Percentiles rank a stretch among this genome's conserved stretches.
phyloP scores from a whole-genome alignment of 2,797 vertebrate species.

The Peromyscus nudipes region DNA sequence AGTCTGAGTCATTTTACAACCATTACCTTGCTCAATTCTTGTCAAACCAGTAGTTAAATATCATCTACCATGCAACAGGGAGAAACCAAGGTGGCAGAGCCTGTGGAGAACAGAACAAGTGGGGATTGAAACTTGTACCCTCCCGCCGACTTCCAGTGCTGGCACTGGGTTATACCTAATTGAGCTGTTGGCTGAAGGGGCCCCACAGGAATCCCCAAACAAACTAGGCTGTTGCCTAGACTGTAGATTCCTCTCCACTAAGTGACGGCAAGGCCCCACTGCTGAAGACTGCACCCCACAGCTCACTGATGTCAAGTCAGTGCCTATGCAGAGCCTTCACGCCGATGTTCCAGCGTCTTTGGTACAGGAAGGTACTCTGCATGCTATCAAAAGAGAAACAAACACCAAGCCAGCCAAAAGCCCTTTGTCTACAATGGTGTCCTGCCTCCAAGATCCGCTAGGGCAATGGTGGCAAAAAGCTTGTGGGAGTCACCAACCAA shows the following conservation, averaged over 20 bases:
- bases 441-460: no score
- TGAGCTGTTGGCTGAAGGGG: background rate
- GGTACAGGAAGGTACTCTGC: background rate
- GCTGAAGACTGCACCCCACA: background rate
- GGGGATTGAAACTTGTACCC: background rate
- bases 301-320: background rate
- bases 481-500: background rate
- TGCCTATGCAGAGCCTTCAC: background rate
- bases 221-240: background rate
- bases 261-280: background rate
- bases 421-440: background rate
- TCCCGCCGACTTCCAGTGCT: background rate
- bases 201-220: background rate
- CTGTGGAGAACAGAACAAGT: no score
- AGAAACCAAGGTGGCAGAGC: background rate
- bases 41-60: background rate
- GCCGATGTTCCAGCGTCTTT: background rate
- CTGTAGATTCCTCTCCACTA: background rate
- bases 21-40: background rate
- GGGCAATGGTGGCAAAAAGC: background rate
- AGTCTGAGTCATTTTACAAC: background rate
- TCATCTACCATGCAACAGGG: background rate
- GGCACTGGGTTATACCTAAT: background rate
- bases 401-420: background rate
- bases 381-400: background rate